phyloP scores from a whole-genome alignment of 2,797 vertebrate species.

The Trachops cirrhosus region DNA sequence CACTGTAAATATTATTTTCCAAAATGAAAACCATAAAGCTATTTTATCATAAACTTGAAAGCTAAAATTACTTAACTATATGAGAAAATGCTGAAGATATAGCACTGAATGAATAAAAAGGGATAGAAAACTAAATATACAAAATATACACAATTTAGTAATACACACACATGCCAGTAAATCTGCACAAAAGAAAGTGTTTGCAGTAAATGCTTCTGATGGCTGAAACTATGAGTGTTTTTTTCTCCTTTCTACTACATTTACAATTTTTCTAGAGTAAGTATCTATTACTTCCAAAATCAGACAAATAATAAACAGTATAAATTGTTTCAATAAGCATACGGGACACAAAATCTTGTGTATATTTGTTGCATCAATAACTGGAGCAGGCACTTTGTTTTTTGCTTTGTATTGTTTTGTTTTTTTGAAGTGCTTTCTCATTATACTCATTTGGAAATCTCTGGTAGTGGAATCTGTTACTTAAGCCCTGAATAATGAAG shows the following conservation, averaged over 20 bases:
- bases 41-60: conserved; percentile 21
- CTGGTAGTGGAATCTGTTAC: neutral
- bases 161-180: neutral
- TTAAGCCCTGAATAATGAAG: neutral
- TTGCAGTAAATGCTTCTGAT: neutral
- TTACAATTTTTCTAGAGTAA: neutral
- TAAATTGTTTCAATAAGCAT: neutral
- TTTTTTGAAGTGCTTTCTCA: neutral
- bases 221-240: neutral
- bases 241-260: neutral
- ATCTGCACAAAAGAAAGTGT: neutral
- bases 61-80: neutral
- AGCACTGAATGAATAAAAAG: neutral
- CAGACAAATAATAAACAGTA: neutral
- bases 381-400: neutral
- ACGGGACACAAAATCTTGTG: neutral
- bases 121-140: neutral
- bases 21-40: conserved; percentile 46
- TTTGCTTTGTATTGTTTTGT: neutral
- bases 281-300: neutral
- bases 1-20: conserved; percentile 19
- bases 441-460: neutral
- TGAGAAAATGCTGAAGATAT: neutral
- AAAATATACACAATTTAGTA: neutral
- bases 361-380: neutral